These are phyloP conservation scores for Tetranychus cinnabarinus DNA, from an alignment of 1,140 invertebrate genomes.

Conservation along the genomic window DNA sequence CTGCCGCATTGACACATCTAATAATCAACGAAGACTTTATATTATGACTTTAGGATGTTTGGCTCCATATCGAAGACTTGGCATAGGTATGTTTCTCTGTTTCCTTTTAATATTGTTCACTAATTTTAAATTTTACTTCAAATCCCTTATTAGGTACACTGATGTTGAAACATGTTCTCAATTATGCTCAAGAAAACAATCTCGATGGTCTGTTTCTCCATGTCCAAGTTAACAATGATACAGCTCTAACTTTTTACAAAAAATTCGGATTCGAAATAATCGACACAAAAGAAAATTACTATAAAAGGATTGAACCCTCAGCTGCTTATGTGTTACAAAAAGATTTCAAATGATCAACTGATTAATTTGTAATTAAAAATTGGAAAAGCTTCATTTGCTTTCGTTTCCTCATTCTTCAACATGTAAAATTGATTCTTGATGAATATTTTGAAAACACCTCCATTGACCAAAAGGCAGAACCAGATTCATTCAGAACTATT, in stretches of 20 bases:
- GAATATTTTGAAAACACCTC: too few species aligned
- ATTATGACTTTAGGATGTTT: constrained; percentile 98
- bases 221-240: constrained; percentile 94
- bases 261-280: constrained; percentile 97
- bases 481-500: too few species aligned
- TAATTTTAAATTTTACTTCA: neutral
- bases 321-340: constrained; percentile 94
- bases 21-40: constrained; percentile 64
- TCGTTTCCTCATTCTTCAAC: too few species aligned
- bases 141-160: constrained; percentile 30
- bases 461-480: too few species aligned
- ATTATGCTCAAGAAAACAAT: constrained; percentile 82
- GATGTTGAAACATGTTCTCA: constrained; percentile 92
- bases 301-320: constrained; percentile 93
- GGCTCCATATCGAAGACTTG: constrained; percentile 78
- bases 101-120: too few species aligned
- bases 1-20: constrained; percentile 80
- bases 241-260: constrained; percentile 95
- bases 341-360: constrained; percentile 5
- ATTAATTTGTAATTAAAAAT: too few species aligned
- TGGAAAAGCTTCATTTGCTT: too few species aligned
- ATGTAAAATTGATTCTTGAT: too few species aligned
- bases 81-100: constrained; percentile 40
- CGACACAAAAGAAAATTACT: constrained; percentile 96
- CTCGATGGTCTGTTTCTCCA: constrained; percentile 94